These are phyloP conservation scores for Pterocles gutturalis DNA, from an alignment of 2,113 vertebrate genomes.

Conservation along the genomic window DNA sequence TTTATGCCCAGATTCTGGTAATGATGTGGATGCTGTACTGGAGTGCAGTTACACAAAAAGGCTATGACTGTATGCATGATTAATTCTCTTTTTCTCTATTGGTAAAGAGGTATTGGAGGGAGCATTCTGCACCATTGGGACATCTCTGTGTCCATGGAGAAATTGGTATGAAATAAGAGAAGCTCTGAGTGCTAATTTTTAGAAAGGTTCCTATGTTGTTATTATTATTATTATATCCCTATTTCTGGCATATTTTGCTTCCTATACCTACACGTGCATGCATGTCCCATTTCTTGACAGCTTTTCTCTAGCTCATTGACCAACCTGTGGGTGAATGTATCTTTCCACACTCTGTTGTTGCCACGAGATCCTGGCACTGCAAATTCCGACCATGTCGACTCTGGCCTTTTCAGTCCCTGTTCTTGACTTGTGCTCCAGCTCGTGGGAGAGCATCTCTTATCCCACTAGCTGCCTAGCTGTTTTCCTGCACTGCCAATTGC, in stretches of 20 bases:
- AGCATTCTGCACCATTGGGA: background rate
- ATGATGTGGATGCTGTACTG: background rate
- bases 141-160: background rate
- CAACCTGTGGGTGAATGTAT: background rate
- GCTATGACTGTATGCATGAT: background rate
- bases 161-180: background rate
- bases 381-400: rapidly evolving
- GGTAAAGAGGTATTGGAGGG: background rate
- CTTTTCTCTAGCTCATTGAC: background rate
- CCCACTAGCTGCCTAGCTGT: background rate
- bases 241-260: background rate
- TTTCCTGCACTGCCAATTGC: background rate
- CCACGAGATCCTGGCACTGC: background rate
- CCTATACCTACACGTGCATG: rapidly evolving
- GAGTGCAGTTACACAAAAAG: background rate
- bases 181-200: background rate
- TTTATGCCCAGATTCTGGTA: background rate
- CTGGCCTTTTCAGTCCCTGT: rapidly evolving
- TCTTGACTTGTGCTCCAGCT: rapidly evolving
- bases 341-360: background rate
- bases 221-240: background rate
- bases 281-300: background rate
- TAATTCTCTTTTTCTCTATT: background rate
- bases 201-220: background rate
- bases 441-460: rapidly evolving